phyloP scores from a whole-genome alignment of 2,113 vertebrate genomes.

The Megaceryle torquata region DNA sequence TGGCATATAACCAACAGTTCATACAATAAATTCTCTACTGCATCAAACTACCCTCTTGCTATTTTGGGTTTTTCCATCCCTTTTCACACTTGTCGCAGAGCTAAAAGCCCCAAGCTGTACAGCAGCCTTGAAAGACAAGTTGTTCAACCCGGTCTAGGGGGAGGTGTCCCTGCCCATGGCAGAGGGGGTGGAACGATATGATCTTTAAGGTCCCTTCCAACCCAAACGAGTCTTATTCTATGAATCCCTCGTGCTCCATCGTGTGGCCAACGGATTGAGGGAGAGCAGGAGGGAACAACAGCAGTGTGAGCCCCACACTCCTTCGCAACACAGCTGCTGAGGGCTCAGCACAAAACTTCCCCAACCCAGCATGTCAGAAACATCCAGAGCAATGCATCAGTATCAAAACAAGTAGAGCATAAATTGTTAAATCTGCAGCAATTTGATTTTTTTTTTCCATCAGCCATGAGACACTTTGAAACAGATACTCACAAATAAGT shows the following conservation, averaged over 20 bases:
- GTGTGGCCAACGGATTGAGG: background rate
- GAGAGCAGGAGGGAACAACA: background rate
- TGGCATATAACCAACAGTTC: background rate
- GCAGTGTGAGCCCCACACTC: rapidly evolving
- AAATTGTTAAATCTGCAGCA: background rate
- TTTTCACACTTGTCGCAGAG: background rate
- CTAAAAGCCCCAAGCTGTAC: background rate
- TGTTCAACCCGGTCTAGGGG: too few species aligned
- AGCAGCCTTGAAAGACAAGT: background rate
- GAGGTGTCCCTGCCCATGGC: too few species aligned
- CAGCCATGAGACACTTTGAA: background rate
- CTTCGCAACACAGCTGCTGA: too few species aligned
- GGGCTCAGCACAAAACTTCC: background rate
- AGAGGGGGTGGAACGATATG: background rate
- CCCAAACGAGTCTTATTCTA: background rate
- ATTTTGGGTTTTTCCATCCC: background rate
- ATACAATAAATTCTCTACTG: background rate
- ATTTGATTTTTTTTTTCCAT: too few species aligned
- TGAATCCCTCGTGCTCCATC: background rate
- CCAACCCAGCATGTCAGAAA: background rate
- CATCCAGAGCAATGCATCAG: background rate
- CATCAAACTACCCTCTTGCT: background rate
- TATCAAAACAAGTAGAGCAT: background rate
- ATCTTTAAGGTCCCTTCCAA: background rate
- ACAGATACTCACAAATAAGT: background rate